Percentiles rank a stretch among this genome's conserved stretches.
These are phyloP conservation scores for Eugnorisma glareosa DNA, from an alignment of 2,888 invertebrate genomes.

Conservation along the genomic window DNA sequence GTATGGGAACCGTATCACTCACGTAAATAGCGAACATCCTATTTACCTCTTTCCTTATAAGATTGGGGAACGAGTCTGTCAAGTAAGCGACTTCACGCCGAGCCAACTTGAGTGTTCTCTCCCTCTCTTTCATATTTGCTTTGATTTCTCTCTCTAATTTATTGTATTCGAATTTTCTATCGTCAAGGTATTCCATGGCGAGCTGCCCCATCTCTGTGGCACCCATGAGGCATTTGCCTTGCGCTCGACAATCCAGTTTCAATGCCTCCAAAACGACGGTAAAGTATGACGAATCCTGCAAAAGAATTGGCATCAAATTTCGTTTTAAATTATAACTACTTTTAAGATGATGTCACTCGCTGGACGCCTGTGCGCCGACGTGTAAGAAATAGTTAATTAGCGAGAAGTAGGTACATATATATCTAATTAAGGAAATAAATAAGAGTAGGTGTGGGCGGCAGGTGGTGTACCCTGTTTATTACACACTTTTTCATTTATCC, in stretches of 20 bases:
- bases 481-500: conserved; percentile 13
- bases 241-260: conserved; percentile 90
- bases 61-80: conserved; percentile 84
- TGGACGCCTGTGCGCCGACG: neutral
- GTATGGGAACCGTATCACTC: neutral
- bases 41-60: conserved; percentile 86
- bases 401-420: conserved; percentile 3
- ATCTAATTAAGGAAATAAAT: conserved; percentile 38
- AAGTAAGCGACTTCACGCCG: conserved; percentile 85
- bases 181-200: conserved; percentile 92
- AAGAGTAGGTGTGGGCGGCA: conserved; percentile 7
- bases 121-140: conserved; percentile 91
- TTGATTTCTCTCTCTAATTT: conserved; percentile 91
- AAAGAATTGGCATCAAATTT: neutral
- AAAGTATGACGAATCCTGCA: conserved; percentile 92
- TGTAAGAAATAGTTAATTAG: conserved; percentile 27
- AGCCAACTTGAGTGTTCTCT: conserved; percentile 89
- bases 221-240: conserved; percentile 91
- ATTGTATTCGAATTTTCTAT: conserved; percentile 91
- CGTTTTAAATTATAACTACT: neutral
- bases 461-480: conserved; percentile 21
- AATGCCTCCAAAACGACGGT: conserved; percentile 91
- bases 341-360: neutral
- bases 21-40: neutral
- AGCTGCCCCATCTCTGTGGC: conserved; percentile 92